Base-by-base conservation (phyloP, 2,797 vertebrate genomes). In the Microcaecilia unicolor region DNA sequence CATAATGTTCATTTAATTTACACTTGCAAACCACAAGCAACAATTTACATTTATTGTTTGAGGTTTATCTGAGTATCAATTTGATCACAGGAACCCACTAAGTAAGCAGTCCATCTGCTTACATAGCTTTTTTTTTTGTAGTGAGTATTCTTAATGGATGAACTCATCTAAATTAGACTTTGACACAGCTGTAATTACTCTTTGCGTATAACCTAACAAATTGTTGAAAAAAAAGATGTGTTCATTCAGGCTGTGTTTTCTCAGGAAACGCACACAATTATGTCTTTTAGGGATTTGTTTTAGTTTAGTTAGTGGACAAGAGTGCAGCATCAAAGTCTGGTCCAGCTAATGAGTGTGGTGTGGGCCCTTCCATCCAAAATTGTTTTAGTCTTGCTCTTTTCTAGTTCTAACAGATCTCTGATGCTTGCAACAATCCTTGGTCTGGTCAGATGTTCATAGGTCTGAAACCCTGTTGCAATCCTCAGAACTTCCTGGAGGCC, bases 21-120 rank as follows among this genome's bases (percentile, higher is more conserved):
- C 45, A 22, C 38, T 55, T 58, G 41, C 33, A 44, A 63, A 48
- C 38, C 41, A 21, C 21, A 33, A 48, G 43, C 47, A 61, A 58
- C 64, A 64, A 67, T 65, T 70, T 55, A 29, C 41, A 64, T 63
- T 44, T 57, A 64, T 65, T 50, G 55, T 66, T 53, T 37, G 48
- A 43, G 41, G 25, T 63, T 70, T 41, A 42, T 41, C 21, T 55
- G 15, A 41, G 46, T 45, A 61, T 67, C 23, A 44, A 43, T 57
- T 44, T 54, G 51, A 58, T 54, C 48, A 50, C 41, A 42, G 33
- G 48, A 49, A 53, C 22, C 37, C 48, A 58, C 23, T 37, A 28
- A 32, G 19, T 41, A 55, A 52, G 56, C 30, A 46, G 31, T 43
- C 62, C 26, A 27, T 50, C 55, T 52, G 21, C 23, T 48, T 21